Conservation (phyloP, 2,113 vertebrate species). For the Phalacrocorax pelagicus region DNA sequence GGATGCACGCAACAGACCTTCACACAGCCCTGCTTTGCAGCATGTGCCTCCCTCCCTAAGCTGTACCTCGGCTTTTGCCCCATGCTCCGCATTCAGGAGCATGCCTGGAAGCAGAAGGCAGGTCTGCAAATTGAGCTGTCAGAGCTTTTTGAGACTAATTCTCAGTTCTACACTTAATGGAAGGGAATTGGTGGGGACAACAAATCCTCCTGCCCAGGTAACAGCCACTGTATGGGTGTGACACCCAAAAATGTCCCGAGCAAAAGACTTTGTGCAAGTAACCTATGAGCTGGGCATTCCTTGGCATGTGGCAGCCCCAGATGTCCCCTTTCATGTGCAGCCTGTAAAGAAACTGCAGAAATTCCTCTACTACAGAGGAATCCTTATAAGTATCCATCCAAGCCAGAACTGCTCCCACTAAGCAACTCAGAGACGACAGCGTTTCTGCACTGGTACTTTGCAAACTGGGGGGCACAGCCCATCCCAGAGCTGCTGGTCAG, state of each 20-base stretch:
- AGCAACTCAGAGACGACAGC: not conserved
- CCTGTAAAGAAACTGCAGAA: not conserved
- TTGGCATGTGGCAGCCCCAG: not conserved
- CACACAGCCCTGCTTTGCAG: not conserved
- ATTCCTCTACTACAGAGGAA: not conserved
- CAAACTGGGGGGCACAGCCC: not conserved
- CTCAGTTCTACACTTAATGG: not conserved
- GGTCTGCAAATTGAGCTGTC: not conserved
- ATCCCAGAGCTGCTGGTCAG: no score
- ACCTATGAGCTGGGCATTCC: not conserved
- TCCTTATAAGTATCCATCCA: not conserved
- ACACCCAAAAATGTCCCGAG: not conserved
- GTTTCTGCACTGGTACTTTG: not conserved
- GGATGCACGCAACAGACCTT: not conserved
- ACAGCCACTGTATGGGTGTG: not conserved
- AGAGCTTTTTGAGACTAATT: not conserved
- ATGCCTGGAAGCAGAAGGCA: not conserved
- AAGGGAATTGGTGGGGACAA: not conserved
- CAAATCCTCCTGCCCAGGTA: rapidly evolving
- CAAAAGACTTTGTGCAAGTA: not conserved
- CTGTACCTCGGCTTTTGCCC: not conserved
- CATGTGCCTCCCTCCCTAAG: not conserved
- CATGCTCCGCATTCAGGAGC: rapidly evolving
- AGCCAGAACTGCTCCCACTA: not conserved
- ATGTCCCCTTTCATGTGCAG: not conserved